A percentile compares a stretch with the other conserved stretches of the same genome.
Conservation (phyloP, 2,113 vertebrate genomes). For the Alosa alosa region DNA sequence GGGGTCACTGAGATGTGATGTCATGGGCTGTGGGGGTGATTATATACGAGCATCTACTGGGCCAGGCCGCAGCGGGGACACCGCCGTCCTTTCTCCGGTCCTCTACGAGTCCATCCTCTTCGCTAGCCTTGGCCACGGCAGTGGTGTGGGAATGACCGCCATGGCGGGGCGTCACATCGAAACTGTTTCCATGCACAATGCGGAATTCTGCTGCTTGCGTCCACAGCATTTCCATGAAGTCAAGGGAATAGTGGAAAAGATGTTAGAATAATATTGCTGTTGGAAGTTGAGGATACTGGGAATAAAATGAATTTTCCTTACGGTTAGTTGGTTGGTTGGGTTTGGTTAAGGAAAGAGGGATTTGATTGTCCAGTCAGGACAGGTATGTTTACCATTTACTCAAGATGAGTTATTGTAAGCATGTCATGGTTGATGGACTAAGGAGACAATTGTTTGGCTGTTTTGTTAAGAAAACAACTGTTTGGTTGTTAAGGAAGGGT, state of each 20-base stretch:
- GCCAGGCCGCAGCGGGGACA: not conserved
- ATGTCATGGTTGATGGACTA: not conserved
- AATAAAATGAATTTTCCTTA: not conserved
- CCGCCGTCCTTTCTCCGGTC: not conserved
- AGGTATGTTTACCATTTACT: not conserved
- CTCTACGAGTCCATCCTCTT: not conserved
- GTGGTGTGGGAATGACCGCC: not conserved
- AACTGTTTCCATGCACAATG: not conserved
- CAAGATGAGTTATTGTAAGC: not conserved
- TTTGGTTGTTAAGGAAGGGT: not conserved
- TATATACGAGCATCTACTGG: not conserved
- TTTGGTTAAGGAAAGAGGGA: not conserved
- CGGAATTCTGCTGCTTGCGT: not conserved
- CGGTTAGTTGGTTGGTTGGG: not conserved
- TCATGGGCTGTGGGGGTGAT: not conserved
- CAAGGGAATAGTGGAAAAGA: not conserved
- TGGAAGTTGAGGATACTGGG: not conserved
- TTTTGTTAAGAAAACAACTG: not conserved
- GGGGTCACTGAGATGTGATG: not conserved
- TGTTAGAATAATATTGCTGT: constrained; percentile 13
- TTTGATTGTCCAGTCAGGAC: not conserved
- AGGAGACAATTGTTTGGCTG: not conserved
- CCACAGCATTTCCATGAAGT: not conserved
- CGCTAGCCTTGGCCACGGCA: not conserved
- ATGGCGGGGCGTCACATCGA: not conserved